Base-by-base conservation (phyloP, 2,888 invertebrate genomes). In the Philereme transversata region DNA sequence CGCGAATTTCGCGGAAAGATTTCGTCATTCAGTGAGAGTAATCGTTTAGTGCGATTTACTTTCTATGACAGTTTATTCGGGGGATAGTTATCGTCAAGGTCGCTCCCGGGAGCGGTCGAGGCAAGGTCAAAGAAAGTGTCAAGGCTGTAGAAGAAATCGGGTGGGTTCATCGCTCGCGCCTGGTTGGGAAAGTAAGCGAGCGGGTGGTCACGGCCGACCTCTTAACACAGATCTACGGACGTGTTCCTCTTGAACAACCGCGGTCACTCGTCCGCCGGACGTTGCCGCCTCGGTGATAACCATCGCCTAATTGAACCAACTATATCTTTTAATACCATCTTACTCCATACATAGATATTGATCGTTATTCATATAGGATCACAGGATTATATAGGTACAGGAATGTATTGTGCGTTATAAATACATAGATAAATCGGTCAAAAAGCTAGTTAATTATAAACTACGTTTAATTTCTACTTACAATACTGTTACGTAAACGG, bases 91-190 rank as follows among this genome's bases (percentile, higher is more conserved):
- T 76, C 70, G 76, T 82, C 87, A 90, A 91, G 91, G 90, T 86
- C 87, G 77, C 69, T 79, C 75, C 81, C 77, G 79, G 81, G 74
- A 59, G 72, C 71, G 71, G 71, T 60, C 64, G 68, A 63, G 74
- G 81, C 88, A 91, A 90, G 91, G 90, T 87, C 83, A 88, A 82
- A 90, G 90, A 91, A 91, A 90, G 90, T 91, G 90, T 92, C 92
- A 92, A 92, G 92, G 92, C 78, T 92, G 82, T 81, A 82, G 85
- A 88, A 88, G 92, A 89, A 91, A 90, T 90, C 90, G 83, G 83
- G 72, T 73, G 84, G 80, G 91, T 85, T 90, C 90, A 88, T 86
- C 76, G 90, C 71, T 79, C 90, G 79, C 75, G 81, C 73, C 78
- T 81, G 83, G 80, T 85, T 86, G 87, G 83, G 91, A 91, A 92